Conservation (phyloP, 1,140 invertebrate species). For the Melipona quadrifasciata region DNA sequence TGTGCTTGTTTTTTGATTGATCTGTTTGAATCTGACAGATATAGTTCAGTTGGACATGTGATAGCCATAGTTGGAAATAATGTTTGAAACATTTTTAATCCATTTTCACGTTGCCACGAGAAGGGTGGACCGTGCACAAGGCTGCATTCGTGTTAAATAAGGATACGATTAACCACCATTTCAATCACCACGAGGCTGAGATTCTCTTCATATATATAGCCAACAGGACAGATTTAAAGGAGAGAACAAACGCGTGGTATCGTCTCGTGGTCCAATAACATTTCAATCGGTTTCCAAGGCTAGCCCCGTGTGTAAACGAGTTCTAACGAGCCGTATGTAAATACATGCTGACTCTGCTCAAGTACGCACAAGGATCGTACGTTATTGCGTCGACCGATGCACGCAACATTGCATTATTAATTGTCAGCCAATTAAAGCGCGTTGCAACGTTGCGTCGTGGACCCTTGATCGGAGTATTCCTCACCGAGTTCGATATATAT, state of each 20-base stretch:
- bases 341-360: constrained; percentile 32
- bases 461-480: constrained; percentile 13
- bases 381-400: constrained; percentile 20
- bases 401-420: constrained; percentile 60
- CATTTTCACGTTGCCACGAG: not conserved
- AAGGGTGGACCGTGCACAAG: too few species aligned
- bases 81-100: not conserved
- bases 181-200: not conserved
- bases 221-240: constrained; percentile 24
- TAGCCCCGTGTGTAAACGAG: constrained; percentile 49
- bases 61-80: not conserved
- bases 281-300: constrained; percentile 62
- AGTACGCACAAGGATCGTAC: constrained; percentile 36
- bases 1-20: not conserved
- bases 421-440: constrained; percentile 60
- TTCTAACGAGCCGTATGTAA: constrained; percentile 45
- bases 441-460: constrained; percentile 47
- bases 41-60: not conserved
- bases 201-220: not conserved
- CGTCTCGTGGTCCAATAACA: constrained; percentile 37
- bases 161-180: not conserved
- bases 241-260: constrained; percentile 21
- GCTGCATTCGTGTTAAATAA: too few species aligned
- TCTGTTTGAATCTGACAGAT: not conserved
- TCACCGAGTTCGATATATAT: too few species aligned